phyloP scores from a whole-genome alignment of 1,140 invertebrate species.

The Streblospio benedicti region DNA sequence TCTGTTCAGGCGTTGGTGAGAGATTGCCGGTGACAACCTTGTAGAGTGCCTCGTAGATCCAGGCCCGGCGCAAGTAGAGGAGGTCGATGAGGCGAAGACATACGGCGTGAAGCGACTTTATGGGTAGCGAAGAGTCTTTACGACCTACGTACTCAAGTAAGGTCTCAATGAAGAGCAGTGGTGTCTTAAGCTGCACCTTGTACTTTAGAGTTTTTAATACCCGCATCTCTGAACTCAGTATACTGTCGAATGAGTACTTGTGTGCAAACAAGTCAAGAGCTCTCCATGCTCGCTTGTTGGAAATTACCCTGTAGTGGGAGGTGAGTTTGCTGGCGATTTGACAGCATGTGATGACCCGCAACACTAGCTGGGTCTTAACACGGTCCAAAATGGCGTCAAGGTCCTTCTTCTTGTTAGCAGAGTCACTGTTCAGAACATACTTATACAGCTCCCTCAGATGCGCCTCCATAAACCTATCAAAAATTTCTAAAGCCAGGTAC shows the following conservation, averaged over 20 bases:
- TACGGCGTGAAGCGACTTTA: slow-evolving; percentile 24
- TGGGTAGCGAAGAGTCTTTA: slow-evolving; percentile 18
- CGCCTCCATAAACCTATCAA: slow-evolving; percentile 36
- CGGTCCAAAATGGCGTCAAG: slow-evolving; percentile 28
- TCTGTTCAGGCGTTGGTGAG: no score
- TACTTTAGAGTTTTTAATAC: slow-evolving; percentile 39
- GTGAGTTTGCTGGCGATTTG: slow-evolving; percentile 40
- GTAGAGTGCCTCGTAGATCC: slow-evolving; percentile 25
- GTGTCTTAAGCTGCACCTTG: slow-evolving; percentile 25
- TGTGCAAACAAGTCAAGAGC: slow-evolving; percentile 29
- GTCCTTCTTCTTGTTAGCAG: slow-evolving; percentile 18
- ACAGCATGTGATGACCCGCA: slow-evolving; percentile 34
- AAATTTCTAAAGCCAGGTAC: slow-evolving; percentile 27
- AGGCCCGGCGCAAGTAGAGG: slow-evolving; percentile 22
- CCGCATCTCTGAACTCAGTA: slow-evolving; percentile 41
- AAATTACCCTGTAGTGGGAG: slow-evolving; percentile 34
- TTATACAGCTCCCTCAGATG: slow-evolving; percentile 32
- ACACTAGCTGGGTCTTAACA: slow-evolving; percentile 29
- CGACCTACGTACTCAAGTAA: slow-evolving; percentile 33
- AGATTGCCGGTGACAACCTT: slow-evolving; percentile 15
- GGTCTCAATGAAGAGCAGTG: slow-evolving; percentile 34
- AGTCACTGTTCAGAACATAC: slow-evolving; percentile 24
- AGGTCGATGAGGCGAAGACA: slow-evolving; percentile 25
- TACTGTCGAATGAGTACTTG: slow-evolving; percentile 31
- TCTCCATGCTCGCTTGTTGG: slow-evolving; percentile 19